Percentiles rank a stretch among this genome's conserved stretches.
Conservation (phyloP, 2,888 invertebrate species). For the Lacanobia wlatinum region DNA sequence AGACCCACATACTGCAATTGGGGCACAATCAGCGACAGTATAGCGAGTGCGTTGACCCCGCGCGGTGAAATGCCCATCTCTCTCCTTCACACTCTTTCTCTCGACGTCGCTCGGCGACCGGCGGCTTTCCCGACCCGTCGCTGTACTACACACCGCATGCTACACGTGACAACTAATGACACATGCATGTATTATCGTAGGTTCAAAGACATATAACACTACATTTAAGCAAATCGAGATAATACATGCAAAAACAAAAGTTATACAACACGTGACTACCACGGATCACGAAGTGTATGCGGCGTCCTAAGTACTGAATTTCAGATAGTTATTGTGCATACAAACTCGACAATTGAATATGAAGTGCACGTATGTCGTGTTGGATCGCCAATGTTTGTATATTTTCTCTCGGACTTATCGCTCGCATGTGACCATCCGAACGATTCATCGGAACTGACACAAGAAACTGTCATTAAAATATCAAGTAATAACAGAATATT, state of each 20-base stretch:
- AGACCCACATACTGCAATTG: conserved; percentile 90
- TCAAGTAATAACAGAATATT: conserved; percentile 82
- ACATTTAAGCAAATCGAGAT: conserved; percentile 38
- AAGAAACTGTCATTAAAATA: conserved; percentile 87
- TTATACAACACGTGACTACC: conserved; percentile 58
- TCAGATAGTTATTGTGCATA: conserved; percentile 64
- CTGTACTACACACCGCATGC: conserved; percentile 37
- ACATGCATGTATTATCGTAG: conserved; percentile 32
- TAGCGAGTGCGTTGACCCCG: conserved; percentile 88
- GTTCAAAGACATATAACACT: conserved; percentile 18
- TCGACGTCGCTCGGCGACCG: conserved; percentile 79
- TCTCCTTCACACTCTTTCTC: conserved; percentile 90
- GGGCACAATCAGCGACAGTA: conserved; percentile 91
- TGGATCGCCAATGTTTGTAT: conserved; percentile 75
- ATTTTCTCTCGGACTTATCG: conserved; percentile 79
- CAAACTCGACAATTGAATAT: conserved; percentile 61
- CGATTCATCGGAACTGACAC: conserved; percentile 87
- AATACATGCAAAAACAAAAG: conserved; percentile 50
- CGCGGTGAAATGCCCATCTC: conserved; percentile 90
- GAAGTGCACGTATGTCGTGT: conserved; percentile 72
- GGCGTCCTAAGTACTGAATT: conserved; percentile 58
- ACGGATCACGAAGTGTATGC: conserved; percentile 53
- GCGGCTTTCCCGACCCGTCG: conserved; percentile 82
- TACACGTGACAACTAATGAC: conserved; percentile 22
- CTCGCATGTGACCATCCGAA: conserved; percentile 87